Evolutionary conservation across 2,888 invertebrate species (phyloP), one percentile per base, ranked within the genome.

Genomic region (Pachycephus smyrnensis): DNA sequence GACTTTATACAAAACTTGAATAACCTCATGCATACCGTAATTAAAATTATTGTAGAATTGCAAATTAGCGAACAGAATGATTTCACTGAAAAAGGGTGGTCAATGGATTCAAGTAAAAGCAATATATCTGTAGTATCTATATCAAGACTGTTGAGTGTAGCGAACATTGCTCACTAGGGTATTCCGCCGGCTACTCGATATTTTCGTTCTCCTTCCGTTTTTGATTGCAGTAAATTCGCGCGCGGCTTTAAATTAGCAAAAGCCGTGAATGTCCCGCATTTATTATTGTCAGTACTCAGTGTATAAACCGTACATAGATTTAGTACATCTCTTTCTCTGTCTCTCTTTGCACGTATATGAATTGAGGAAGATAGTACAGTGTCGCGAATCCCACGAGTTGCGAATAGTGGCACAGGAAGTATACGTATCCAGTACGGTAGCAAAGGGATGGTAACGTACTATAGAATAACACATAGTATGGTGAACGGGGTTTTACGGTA

Each of bases 251-350:
- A 84, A 88, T 84, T 84, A 82, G 84, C 82, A 82, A 86, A 30
- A 80, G 82, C 82, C 84, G 83, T 80, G 83, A 84, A 86, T 83
- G 85, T 84, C 83, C 84, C 80, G 84, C 85, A 85, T 87, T 88
- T 86, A 87, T 89, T 86, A 87, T 83, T 83, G 69, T 77, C 40
- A 77, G 75, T 74, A 69, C 76, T 75, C 69, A 37, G 73, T 40
- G 73, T 30, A 68, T 73, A 55, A 55, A 55, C 23, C 23, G 23
- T 55, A 55, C 15, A 23, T 55, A 55, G 40, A 55, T 23, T 55
- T 55, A 55, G 23, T 6, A 55, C 23, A 6, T 55, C 9, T 40
- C 40, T 40, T 23, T 55, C 23, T 40, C 40, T 15, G 4, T 40
- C 40, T 23, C 55, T 55, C 23, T 55, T 23, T 23, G 23, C 9